Evolutionary conservation across 2,888 invertebrate species (phyloP), one percentile per base, ranked within the genome.

Genomic region (Cosmorhoe ocellata): DNA sequence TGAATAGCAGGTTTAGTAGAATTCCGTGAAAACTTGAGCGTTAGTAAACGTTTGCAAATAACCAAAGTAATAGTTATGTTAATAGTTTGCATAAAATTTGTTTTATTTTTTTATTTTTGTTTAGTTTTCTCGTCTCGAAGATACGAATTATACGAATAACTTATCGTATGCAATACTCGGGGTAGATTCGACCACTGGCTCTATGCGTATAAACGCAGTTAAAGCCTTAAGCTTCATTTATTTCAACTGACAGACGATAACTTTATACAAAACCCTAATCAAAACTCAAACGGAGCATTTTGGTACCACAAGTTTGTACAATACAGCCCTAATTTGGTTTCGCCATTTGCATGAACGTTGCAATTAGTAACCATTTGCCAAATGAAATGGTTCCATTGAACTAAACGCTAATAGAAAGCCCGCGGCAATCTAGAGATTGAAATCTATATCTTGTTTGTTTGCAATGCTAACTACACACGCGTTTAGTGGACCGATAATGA

Each of bases 381-480:
- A 53, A 52, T 34, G 18, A 40, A 39, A 47, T 39, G 34, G 37
- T 38, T 37, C 37, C 24, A 40, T 43, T 52, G 28, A 44, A 48
- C 52, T 43, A 47, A 39, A 36, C 47, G 30, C 18, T 55, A 53
- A 58, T 50, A 58, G 52, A 57, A 58, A 48, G 48, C 54, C 51
- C 34, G 34, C 40, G 51, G 70, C 69, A 73, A 76, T 77, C 73
- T 72, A 64, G 69, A 73, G 78, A 79, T 79, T 72, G 71, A 75
- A 72, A 79, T 79, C 78, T 74, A 66, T 75, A 71, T 73, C 69
- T 67, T 73, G 75, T 78, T 72, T 70, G 73, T 73, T 72, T 67
- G 71, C 71, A 63, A 62, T 66, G 67, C 69, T 76, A 74, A 75
- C 66, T 70, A 71, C 66, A 66, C 58, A 56, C 39, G 65, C 64